Conservation (phyloP, 2,797 vertebrate genomes). For the Neomorphus geoffroyi region DNA sequence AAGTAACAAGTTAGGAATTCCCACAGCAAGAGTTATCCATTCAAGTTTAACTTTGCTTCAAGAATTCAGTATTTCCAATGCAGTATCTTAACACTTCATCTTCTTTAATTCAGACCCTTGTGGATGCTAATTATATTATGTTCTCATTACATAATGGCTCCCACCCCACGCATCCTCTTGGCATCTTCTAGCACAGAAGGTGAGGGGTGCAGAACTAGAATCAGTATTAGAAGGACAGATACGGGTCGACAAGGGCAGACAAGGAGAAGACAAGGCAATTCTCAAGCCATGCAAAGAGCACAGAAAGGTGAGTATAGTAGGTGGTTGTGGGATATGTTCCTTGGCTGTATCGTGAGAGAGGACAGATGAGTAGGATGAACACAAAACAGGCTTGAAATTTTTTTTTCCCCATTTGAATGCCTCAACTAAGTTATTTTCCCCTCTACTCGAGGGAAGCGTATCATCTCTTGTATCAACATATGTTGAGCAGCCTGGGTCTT, state of each 20-base stretch:
- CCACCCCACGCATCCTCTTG: slow-evolving; percentile 15
- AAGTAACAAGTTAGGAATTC: neutral
- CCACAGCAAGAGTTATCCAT: neutral
- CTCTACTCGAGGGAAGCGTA: neutral
- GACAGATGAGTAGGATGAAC: slow-evolving; percentile 38
- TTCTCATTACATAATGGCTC: slow-evolving; percentile 42
- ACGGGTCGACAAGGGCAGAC: neutral
- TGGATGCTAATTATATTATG: slow-evolving; percentile 28
- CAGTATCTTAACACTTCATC: neutral
- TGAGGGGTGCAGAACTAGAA: neutral
- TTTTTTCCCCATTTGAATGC: neutral
- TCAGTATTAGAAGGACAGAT: neutral
- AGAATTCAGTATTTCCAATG: neutral
- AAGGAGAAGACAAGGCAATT: slow-evolving; percentile 8
- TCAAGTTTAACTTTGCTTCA: slow-evolving; percentile 2
- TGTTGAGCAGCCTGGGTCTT: slow-evolving; percentile 1
- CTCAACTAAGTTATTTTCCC: neutral
- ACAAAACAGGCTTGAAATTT: neutral
- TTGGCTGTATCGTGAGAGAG: neutral
- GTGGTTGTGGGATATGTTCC: slow-evolving; percentile 15
- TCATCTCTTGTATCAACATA: slow-evolving; percentile 9
- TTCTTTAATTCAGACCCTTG: slow-evolving; percentile 1
- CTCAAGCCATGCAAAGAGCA: slow-evolving; percentile 31
- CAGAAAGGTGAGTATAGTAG: neutral
- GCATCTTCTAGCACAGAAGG: slow-evolving; percentile 12